Evolutionary conservation across 2,888 invertebrate species (phyloP).

Genomic region (Cantharis rufa): DNA sequence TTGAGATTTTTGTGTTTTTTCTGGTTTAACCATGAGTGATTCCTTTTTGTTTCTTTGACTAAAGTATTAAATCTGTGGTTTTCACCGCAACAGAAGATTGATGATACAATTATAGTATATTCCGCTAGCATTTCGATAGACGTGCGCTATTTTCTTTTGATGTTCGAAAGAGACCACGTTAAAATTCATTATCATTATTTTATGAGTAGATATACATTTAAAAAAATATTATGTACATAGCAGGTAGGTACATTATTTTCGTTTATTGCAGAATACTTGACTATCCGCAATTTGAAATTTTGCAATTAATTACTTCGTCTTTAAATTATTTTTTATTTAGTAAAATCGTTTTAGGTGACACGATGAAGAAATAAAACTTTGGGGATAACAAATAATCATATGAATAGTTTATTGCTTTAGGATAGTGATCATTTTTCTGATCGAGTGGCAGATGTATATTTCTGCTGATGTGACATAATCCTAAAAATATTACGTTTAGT

Average conservation of each 20-base stretch:
- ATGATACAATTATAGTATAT: not conserved
- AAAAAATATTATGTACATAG: not conserved
- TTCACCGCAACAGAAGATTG: not conserved
- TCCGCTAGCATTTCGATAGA: not conserved
- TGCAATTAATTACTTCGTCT: not conserved
- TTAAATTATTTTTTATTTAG: not conserved
- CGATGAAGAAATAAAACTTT: not conserved
- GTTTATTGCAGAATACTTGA: too few species aligned
- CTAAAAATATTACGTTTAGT: conserved; percentile 16
- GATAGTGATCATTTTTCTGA: conserved; percentile 14
- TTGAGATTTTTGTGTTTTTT: not conserved
- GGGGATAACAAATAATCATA: not conserved
- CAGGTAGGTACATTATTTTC: not conserved
- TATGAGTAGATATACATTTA: not conserved
- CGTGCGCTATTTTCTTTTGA: not conserved
- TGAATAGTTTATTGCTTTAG: conserved; percentile 20
- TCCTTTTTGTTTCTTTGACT: not conserved
- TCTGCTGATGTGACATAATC: conserved; percentile 24
- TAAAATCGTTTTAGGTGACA: not conserved
- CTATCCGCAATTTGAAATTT: too few species aligned
- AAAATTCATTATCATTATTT: not conserved
- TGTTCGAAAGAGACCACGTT: not conserved
- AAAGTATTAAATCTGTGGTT: not conserved
- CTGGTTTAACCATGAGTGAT: not conserved
- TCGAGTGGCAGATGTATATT: conserved; percentile 17